Base-by-base conservation (phyloP, 2,888 invertebrate species). In the Augiades crinisus region DNA sequence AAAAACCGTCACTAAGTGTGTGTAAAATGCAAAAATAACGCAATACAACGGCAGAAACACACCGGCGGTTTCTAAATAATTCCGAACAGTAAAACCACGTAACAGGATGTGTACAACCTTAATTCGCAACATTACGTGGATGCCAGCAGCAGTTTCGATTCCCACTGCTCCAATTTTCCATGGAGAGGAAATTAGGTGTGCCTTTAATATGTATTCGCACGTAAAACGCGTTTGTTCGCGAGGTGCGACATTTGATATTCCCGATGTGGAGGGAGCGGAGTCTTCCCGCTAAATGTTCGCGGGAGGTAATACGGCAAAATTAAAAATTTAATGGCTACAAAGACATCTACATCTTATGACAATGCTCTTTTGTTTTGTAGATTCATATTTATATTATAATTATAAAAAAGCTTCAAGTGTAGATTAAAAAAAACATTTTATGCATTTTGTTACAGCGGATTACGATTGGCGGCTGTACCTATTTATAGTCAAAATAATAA, bases 161-260 rank as follows among this genome's bases (percentile, higher is more conserved):
- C 27, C 41, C 41, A 22, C 41, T 33, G 44, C 33, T 34, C 24
- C 19, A 43, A 50, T 34, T 24, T 50, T 50, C 36, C 21, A 43
- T 36, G 49, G 38, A 41, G 36, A 50, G 50, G 50, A 50, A 50
- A 50, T 50, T 50, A 50, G 34, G 36, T 36, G 24, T 43, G 36
- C 36, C 43, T 50, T 43, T 43, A 50, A 41, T 50, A 50, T 50
- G 43, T 50, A 31, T 40, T 40, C 31, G 40, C 40, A 43, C 50
- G 50, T 50, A 50, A 50, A 50, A 43, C 41, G 27, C 43, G 43
- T 50, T 50, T 50, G 50, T 43, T 24, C 34, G 24, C 22, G 34
- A 45, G 33, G 22, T 34, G 22, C 14, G 34, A 8, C 27, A 16
- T 45, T 45, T 36, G 45, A 24, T 45, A 45, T 36, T 40, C 49